Conservation (phyloP, 2,797 vertebrate genomes). For the Macropus fuliginosus region DNA sequence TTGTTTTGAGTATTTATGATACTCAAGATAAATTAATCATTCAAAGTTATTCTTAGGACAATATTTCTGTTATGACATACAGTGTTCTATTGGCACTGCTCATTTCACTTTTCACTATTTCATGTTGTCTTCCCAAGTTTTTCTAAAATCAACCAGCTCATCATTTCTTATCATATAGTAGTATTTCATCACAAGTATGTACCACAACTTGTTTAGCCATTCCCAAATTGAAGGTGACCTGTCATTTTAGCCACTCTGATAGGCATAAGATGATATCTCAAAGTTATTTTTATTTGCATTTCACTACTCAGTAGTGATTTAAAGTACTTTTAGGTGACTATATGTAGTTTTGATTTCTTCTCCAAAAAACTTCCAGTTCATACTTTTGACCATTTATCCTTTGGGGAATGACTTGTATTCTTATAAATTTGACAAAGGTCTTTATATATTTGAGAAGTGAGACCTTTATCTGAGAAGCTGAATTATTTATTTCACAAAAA, state of each 20-base stretch:
- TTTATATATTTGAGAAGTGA: not conserved
- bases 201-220: no score
- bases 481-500: not conserved
- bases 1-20: no score
- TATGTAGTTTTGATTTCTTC: not conserved
- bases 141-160: no score
- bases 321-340: not conserved
- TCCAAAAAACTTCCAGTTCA: not conserved
- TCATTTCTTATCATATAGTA: no score
- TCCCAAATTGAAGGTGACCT: no score
- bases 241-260: not conserved
- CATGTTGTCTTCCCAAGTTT: no score
- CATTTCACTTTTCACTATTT: no score
- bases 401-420: not conserved
- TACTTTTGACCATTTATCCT: not conserved
- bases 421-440: not conserved
- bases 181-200: no score
- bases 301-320: not conserved
- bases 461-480: not conserved
- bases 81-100: no score
- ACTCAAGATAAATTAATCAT: no score
- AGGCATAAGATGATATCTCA: not conserved
- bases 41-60: no score
- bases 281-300: not conserved
- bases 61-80: no score